These are phyloP conservation scores for Herpetotheres cachinnans DNA, from an alignment of 2,113 vertebrate genomes.

Conservation along the genomic window DNA sequence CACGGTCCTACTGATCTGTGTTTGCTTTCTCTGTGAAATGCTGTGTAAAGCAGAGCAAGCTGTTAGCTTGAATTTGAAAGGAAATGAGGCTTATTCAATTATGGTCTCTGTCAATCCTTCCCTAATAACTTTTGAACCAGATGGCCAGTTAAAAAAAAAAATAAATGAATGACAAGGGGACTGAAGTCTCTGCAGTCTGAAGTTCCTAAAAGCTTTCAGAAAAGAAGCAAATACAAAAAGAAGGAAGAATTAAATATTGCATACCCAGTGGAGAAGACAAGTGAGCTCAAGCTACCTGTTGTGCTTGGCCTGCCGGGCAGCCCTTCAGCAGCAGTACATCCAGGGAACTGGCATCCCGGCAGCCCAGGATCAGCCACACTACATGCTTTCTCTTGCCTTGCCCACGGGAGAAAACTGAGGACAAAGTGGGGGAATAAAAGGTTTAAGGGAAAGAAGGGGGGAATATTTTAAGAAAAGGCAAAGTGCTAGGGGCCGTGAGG, in stretches of 20 bases:
- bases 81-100: constrained; percentile 45
- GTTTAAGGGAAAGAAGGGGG: not conserved
- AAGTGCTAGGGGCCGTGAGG: not conserved
- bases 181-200: not conserved
- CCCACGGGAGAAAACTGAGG: not conserved
- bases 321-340: not conserved
- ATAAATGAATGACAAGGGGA: not conserved
- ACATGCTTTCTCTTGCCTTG: not conserved
- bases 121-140: constrained; percentile 30
- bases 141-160: not conserved
- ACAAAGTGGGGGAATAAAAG: not conserved
- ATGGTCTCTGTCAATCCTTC: not conserved
- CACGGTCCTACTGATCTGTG: not conserved
- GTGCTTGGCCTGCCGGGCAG: not conserved
- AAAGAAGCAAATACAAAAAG: not conserved
- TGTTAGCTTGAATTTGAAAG: constrained; percentile 11
- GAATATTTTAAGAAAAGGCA: not conserved
- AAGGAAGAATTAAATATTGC: not conserved
- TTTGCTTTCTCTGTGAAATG: not conserved
- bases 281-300: not conserved
- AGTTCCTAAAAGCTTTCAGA: not conserved
- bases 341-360: not conserved
- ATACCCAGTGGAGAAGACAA: not conserved
- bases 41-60: constrained; percentile 32
- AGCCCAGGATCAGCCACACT: not conserved